Evolutionary conservation across 2,888 invertebrate genomes (phyloP).

Genomic region (Lamellibrachia satsuma): DNA sequence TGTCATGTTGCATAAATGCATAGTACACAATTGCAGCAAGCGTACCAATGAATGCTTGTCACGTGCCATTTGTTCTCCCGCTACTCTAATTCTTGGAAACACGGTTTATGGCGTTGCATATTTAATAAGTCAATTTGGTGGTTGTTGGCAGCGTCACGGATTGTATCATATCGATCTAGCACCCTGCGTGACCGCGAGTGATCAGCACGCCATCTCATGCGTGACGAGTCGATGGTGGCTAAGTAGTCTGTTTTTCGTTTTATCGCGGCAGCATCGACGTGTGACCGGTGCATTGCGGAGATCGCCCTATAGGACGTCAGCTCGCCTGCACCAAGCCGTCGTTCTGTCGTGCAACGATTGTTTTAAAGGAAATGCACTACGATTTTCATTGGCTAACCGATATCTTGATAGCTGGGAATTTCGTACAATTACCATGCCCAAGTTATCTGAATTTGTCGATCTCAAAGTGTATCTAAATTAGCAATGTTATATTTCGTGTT

Average conservation of each 20-base stretch:
- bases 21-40: not conserved
- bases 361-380: not conserved
- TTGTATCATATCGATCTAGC: not conserved
- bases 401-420: no score
- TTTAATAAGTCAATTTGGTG: not conserved
- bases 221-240: conserved; percentile 3
- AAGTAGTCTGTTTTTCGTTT: conserved; percentile 8
- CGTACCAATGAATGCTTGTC: not conserved
- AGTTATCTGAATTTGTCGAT: no score
- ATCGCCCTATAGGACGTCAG: not conserved
- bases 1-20: no score
- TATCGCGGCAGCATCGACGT: not conserved
- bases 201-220: not conserved
- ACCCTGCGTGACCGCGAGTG: not conserved
- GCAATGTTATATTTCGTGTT: no score
- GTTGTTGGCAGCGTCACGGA: not conserved
- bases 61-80: not conserved
- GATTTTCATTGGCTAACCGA: no score
- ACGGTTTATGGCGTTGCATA: not conserved
- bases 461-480: no score
- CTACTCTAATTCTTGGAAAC: not conserved
- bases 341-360: not conserved
- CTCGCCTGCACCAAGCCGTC: not conserved
- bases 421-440: no score
- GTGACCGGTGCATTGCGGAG: not conserved